Evolutionary conservation across 2,888 invertebrate genomes (phyloP).

Genomic region (Myathropa florea): DNA sequence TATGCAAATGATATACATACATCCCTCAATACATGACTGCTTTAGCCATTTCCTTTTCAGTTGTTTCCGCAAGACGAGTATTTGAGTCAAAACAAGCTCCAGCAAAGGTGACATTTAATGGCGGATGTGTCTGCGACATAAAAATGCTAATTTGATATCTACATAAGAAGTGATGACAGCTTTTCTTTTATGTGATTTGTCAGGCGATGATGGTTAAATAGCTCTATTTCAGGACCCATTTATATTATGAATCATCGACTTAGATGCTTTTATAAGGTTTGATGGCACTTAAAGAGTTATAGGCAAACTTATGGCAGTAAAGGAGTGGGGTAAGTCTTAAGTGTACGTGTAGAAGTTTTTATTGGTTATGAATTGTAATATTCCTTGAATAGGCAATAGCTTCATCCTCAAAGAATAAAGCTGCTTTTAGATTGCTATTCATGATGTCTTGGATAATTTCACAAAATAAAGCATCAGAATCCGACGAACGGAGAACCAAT

Average conservation of each 20-base stretch:
- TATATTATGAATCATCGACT: background rate
- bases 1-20: background rate
- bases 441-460: no score
- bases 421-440: no score
- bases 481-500: no score
- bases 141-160: background rate
- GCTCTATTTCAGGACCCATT: background rate
- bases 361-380: no score
- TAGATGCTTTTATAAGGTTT: background rate
- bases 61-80: background rate
- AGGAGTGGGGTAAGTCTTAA: no score
- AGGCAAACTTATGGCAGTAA: background rate
- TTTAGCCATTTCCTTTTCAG: background rate
- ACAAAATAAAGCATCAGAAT: no score
- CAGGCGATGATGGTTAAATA: background rate
- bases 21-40: background rate
- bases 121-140: background rate
- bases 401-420: no score
- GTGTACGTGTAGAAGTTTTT: no score
- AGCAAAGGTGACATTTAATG: background rate
- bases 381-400: no score
- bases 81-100: no score
- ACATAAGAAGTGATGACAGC: background rate
- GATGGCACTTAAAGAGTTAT: background rate
- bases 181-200: background rate